Conservation (phyloP, 2,888 invertebrate genomes). For the Chrysodeixis includens region DNA sequence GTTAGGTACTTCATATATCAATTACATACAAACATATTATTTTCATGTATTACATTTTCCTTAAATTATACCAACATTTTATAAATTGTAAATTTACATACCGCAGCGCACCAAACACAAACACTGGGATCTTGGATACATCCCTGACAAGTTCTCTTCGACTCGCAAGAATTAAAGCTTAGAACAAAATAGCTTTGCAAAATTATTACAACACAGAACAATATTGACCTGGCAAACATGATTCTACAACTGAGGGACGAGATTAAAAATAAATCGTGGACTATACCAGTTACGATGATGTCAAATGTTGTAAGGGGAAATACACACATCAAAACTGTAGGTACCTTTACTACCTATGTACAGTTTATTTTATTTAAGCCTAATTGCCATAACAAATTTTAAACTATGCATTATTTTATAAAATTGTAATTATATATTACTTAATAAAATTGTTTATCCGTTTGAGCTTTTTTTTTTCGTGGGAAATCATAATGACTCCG, state of each 20-base stretch:
- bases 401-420: no score
- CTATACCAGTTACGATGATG: background rate
- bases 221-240: slow-evolving; percentile 38
- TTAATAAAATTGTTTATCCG: no score
- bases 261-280: slow-evolving; percentile 26
- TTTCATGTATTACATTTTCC: no score
- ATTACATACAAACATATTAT: no score
- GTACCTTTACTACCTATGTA: no score
- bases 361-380: no score
- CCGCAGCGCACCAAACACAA: slow-evolving; percentile 78
- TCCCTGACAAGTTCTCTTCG: slow-evolving; percentile 66
- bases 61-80: background rate
- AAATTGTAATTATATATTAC: no score
- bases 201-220: slow-evolving; percentile 32
- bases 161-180: slow-evolving; percentile 59
- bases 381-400: no score
- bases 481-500: no score
- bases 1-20: no score
- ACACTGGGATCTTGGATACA: slow-evolving; percentile 70
- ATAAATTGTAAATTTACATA: slow-evolving; percentile 51
- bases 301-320: slow-evolving; percentile 1
- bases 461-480: no score
- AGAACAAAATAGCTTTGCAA: slow-evolving; percentile 19
- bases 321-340: no score
- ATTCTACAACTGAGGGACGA: background rate